These are phyloP conservation scores for Drosophila colorata DNA, from an alignment of 2,888 invertebrate species.

Conservation along the genomic window DNA sequence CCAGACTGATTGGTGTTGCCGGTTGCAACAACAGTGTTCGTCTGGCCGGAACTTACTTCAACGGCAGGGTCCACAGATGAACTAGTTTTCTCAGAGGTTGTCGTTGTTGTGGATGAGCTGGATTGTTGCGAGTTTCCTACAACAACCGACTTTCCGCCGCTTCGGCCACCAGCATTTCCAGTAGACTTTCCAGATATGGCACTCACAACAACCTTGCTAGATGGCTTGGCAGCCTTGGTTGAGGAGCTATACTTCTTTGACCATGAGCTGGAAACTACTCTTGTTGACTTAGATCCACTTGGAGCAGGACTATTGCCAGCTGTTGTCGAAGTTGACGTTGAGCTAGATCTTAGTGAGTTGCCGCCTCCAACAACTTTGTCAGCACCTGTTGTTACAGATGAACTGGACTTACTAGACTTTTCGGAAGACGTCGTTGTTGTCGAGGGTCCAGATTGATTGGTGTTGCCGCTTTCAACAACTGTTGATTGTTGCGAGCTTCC, in stretches of 20 bases:
- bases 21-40: no score
- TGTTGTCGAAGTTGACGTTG: conserved; percentile 17
- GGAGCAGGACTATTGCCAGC: neutral
- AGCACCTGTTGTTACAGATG: neutral
- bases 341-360: neutral
- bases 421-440: neutral
- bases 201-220: neutral
- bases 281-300: neutral
- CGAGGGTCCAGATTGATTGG: no score
- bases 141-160: neutral
- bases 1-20: no score
- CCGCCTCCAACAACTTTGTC: neutral
- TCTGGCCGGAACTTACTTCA: no score
- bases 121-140: no score
- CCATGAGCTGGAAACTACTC: conserved; percentile 17
- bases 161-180: neutral
- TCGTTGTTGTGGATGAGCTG: no score
- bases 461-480: no score
- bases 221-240: conserved; percentile 8
- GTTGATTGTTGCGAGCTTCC: no score
- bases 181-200: neutral
- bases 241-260: conserved; percentile 21
- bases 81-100: no score
- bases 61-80: no score
- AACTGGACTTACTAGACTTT: neutral